Base-by-base conservation (phyloP, 2,888 invertebrate genomes). In the Athrips mouffetella region DNA sequence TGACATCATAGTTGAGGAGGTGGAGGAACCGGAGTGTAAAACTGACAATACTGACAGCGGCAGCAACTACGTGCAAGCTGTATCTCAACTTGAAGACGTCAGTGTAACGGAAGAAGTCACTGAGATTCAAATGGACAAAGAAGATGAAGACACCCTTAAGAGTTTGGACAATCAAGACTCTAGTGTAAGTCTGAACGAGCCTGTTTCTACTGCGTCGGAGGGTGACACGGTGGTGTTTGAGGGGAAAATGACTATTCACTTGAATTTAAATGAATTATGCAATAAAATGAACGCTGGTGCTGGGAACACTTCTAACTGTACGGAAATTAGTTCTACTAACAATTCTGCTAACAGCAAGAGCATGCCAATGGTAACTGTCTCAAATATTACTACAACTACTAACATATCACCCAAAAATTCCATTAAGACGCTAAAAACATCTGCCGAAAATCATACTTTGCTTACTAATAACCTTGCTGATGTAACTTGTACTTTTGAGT, bases 351-450 rank as follows among this genome's bases (percentile, higher is more conserved):
- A 81, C 75, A 73, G 67, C 76, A 82, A 81, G 68, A 79, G 84
- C 85, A 88, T 86, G 84, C 81, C 89, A 69, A 85, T 84, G 89
- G 88, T 89, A 88, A 89, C 86, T 80, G 89, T 89, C 67, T 89
- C 89, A 81, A 88, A 89, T 73, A 89, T 89, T 68, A 86, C 82
- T 66, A 89, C 89, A 67, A 89, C 83, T 70, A 83, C 88, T 87
- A 88, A 87, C 73, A 84, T 85, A 63, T 87, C 88, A 75, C 84
- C 87, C 62, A 87, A 86, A 70, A 82, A 76, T 78, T 84, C 86
- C 80, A 79, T 84, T 76, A 84, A 84, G 77, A 67, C 78, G 80
- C 82, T 82, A 79, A 84, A 78, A 64, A 51, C 64, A 63, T 64
- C 64, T 62, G 73, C 57, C 51, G 66, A 65, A 65, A 67, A 60